Conservation (phyloP, 1,140 invertebrate genomes). For the Drosophila busckii region DNA sequence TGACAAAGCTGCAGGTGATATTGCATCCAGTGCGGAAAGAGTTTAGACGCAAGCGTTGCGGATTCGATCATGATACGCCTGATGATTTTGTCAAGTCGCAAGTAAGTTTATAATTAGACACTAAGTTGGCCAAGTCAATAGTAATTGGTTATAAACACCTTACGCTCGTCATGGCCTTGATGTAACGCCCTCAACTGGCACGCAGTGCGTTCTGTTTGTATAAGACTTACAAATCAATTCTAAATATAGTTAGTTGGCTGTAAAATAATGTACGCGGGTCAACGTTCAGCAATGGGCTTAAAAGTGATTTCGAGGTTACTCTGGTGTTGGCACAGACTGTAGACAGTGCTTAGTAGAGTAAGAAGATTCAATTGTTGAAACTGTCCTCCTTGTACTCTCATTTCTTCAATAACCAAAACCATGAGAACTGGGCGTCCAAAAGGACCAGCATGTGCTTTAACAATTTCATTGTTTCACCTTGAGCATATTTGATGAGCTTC, state of each 20-base stretch:
- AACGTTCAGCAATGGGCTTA: constrained; percentile 36
- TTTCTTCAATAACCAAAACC: constrained; percentile 11
- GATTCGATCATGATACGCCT: constrained; percentile 68
- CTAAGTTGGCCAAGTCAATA: not conserved
- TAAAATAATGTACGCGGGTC: too few species aligned
- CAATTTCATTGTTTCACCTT: constrained; percentile 49
- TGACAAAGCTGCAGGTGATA: constrained; percentile 60
- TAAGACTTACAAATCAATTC: constrained; percentile 10
- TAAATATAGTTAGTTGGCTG: too few species aligned
- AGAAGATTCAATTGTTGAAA: too few species aligned
- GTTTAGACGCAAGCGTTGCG: constrained; percentile 60
- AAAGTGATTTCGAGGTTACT: constrained; percentile 9
- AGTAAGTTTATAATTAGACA: constrained; percentile 41
- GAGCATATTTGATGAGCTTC: constrained; percentile 60
- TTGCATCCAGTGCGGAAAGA: constrained; percentile 71
- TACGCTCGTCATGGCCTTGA: too few species aligned
- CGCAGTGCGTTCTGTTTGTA: constrained; percentile 23
- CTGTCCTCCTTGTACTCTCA: too few species aligned
- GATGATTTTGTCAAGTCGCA: constrained; percentile 77
- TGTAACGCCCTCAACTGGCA: constrained; percentile 31
- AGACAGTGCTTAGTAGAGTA: too few species aligned
- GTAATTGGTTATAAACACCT: constrained; percentile 4
- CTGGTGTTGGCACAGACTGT: too few species aligned
- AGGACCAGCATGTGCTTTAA: constrained; percentile 10
- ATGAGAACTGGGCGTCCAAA: constrained; percentile 39